phyloP scores from a whole-genome alignment of 2,888 invertebrate species.

The Hymenopus coronatus region DNA sequence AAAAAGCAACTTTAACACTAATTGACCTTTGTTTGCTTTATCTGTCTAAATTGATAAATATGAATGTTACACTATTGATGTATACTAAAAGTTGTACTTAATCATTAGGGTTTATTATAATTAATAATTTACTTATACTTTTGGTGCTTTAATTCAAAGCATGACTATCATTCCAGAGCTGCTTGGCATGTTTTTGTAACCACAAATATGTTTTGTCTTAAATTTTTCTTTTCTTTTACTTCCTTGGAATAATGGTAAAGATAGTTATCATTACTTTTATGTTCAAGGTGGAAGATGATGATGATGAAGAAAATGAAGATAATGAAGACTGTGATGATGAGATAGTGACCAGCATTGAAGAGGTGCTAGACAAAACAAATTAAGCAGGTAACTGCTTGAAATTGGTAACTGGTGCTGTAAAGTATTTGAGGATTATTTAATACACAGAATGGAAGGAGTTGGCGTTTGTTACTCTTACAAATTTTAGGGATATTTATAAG shows the following conservation, averaged over 20 bases:
- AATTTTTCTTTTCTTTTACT: too few species aligned
- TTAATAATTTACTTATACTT: not conserved
- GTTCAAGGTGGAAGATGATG: not conserved
- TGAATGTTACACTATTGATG: too few species aligned
- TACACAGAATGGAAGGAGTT: not conserved
- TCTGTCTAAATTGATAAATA: too few species aligned
- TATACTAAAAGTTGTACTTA: too few species aligned
- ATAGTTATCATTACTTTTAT: not conserved
- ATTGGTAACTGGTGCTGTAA: not conserved
- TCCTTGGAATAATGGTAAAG: too few species aligned
- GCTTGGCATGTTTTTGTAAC: not conserved
- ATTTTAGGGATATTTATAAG: not conserved
- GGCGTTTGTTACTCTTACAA: not conserved
- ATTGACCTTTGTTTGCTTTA: too few species aligned
- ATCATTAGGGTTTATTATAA: too few species aligned
- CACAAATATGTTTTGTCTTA: not conserved
- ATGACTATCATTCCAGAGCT: not conserved
- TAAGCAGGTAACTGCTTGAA: not conserved
- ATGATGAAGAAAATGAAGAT: not conserved
- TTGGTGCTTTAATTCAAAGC: not conserved
- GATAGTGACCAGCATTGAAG: not conserved
- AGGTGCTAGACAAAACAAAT: not conserved
- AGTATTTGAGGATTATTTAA: not conserved
- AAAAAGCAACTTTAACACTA: too few species aligned
- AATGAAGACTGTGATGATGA: not conserved